Percentiles rank a stretch among this genome's conserved stretches.
Conservation (phyloP, 2,888 invertebrate genomes). For the Abrostola tripartita region DNA sequence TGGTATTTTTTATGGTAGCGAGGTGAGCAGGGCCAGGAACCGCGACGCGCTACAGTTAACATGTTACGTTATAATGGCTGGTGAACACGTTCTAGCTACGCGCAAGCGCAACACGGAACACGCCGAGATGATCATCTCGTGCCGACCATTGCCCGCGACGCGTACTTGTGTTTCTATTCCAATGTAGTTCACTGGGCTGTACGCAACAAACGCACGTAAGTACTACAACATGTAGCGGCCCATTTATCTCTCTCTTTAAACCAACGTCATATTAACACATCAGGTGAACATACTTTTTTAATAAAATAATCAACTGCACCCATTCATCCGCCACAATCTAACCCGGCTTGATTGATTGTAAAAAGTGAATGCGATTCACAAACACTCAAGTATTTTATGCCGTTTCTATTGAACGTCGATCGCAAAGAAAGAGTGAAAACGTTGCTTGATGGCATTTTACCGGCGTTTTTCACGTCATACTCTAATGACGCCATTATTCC, state of each 20-base stretch:
- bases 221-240: slow-evolving; percentile 13
- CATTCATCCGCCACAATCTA: slow-evolving; percentile 36
- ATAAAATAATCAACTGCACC: slow-evolving; percentile 47
- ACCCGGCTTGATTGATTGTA: slow-evolving; percentile 39
- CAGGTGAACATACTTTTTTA: slow-evolving; percentile 28
- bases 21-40: slow-evolving; percentile 61
- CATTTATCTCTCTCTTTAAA: slow-evolving; percentile 18
- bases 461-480: slow-evolving; percentile 66
- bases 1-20: slow-evolving; percentile 39
- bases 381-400: slow-evolving; percentile 52
- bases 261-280: slow-evolving; percentile 23
- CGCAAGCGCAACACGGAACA: slow-evolving; percentile 64
- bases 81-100: slow-evolving; percentile 63
- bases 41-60: slow-evolving; percentile 78
- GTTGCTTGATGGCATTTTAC: slow-evolving; percentile 54
- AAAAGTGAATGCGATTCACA: slow-evolving; percentile 67
- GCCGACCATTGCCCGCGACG: slow-evolving; percentile 51
- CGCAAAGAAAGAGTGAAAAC: slow-evolving; percentile 75
- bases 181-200: slow-evolving; percentile 35
- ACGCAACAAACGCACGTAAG: slow-evolving; percentile 14
- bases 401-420: slow-evolving; percentile 66
- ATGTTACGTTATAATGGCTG: slow-evolving; percentile 68
- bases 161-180: slow-evolving; percentile 22
- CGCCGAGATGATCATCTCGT: slow-evolving; percentile 60
- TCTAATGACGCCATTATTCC: slow-evolving; percentile 78